Conservation (phyloP, 2,113 vertebrate species). For the Corvus cornix region DNA sequence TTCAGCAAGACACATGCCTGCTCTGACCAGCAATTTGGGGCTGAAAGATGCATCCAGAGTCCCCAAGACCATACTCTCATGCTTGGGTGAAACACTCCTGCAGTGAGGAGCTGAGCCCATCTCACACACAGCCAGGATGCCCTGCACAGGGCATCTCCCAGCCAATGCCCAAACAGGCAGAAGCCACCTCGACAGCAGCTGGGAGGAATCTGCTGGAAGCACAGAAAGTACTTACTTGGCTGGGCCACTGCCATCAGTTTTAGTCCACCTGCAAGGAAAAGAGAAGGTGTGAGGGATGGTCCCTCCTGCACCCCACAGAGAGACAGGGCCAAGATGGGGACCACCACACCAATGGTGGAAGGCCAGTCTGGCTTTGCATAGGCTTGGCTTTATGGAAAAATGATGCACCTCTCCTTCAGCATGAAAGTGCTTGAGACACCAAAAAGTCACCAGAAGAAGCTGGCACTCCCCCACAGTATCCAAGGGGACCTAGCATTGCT, state of each 20-base stretch:
- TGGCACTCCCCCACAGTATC: neutral
- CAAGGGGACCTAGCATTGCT: neutral
- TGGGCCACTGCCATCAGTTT: constrained; percentile 36
- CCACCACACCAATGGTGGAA: neutral
- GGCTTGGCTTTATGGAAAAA: neutral
- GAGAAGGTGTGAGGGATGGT: neutral
- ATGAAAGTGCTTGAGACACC: neutral
- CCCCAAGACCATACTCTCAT: neutral
- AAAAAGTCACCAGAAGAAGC: neutral
- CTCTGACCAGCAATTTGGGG: neutral
- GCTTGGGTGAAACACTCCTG: neutral
- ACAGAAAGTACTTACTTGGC: constrained; percentile 51
- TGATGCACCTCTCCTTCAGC: neutral
- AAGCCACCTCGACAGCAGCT: fast-evolving
- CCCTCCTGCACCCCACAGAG: neutral
- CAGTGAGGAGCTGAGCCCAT: neutral
- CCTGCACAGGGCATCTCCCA: neutral
- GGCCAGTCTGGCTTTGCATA: neutral
- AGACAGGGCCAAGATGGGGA: neutral
- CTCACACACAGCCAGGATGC: neutral
- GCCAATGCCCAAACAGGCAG: neutral
- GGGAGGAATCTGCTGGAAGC: neutral
- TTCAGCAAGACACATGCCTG: neutral
- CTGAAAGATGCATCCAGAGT: neutral
- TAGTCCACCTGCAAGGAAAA: constrained; percentile 59